Conservation (phyloP, 2,113 vertebrate species). For the Parotia lawesii region DNA sequence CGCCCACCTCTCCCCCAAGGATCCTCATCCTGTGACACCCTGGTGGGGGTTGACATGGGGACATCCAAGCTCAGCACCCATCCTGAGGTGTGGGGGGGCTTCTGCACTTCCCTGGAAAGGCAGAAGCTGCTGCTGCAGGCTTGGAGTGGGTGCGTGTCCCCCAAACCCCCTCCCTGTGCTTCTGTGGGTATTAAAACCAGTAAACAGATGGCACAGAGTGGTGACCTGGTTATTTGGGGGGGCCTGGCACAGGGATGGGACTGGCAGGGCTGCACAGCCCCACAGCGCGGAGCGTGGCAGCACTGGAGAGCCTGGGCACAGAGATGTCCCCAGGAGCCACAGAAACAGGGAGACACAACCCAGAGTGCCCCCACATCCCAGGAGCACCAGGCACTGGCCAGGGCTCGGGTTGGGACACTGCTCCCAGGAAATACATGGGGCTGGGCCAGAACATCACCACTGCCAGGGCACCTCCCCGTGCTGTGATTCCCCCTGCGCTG, state of each 20-base stretch:
- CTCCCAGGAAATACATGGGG: accelerated
- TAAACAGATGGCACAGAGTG: not conserved
- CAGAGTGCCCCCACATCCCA: not conserved
- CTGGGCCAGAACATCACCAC: too few species aligned
- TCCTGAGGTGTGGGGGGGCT: too few species aligned
- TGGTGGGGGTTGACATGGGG: not conserved
- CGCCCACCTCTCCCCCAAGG: not conserved
- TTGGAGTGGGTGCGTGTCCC: accelerated
- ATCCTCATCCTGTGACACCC: not conserved
- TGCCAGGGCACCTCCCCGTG: not conserved
- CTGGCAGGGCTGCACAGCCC: too few species aligned
- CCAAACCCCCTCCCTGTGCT: not conserved
- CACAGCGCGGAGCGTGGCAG: accelerated
- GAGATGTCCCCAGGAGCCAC: accelerated
- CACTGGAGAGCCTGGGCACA: not conserved
- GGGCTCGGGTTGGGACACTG: not conserved
- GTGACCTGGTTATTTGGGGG: not conserved
- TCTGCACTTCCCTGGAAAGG: not conserved
- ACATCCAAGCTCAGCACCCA: not conserved
- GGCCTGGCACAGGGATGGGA: not conserved
- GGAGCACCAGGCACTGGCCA: accelerated
- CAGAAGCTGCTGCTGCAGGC: not conserved
- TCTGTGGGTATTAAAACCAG: not conserved
- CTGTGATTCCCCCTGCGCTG: not conserved
- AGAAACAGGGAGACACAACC: not conserved